These are phyloP conservation scores for Drosophila albomicans DNA, from an alignment of 1,140 invertebrate genomes.

Conservation along the genomic window DNA sequence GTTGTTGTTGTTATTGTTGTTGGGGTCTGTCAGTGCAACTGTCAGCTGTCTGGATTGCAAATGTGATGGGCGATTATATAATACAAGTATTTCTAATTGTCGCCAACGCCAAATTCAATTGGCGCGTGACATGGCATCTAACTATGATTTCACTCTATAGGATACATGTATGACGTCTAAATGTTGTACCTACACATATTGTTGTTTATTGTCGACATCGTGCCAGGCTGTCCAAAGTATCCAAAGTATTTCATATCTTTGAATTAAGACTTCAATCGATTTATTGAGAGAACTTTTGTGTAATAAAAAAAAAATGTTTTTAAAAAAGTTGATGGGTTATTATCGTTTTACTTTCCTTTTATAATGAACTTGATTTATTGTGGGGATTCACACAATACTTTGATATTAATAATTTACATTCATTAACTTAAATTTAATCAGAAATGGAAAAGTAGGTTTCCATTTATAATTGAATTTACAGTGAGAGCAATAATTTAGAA, in stretches of 20 bases:
- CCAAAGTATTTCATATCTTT: background rate
- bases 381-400: no score
- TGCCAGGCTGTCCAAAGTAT: conserved; percentile 7
- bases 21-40: background rate
- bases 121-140: conserved; percentile 28
- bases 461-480: no score
- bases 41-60: conserved; percentile 19
- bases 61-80: conserved; percentile 28
- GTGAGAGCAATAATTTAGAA: no score
- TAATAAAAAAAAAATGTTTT: no score
- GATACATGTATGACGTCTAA: conserved; percentile 5
- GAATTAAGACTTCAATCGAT: background rate
- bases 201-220: background rate
- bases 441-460: no score
- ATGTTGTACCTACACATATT: background rate
- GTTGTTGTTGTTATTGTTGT: background rate
- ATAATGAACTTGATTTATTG: no score
- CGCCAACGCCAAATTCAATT: conserved; percentile 24
- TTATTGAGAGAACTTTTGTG: background rate
- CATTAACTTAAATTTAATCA: no score
- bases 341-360: no score
- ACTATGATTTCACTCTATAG: conserved; percentile 24
- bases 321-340: no score
- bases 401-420: no score
- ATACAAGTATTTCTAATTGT: conserved; percentile 22